Conservation (phyloP, 1,140 invertebrate genomes). For the Galendromus occidentalis region DNA sequence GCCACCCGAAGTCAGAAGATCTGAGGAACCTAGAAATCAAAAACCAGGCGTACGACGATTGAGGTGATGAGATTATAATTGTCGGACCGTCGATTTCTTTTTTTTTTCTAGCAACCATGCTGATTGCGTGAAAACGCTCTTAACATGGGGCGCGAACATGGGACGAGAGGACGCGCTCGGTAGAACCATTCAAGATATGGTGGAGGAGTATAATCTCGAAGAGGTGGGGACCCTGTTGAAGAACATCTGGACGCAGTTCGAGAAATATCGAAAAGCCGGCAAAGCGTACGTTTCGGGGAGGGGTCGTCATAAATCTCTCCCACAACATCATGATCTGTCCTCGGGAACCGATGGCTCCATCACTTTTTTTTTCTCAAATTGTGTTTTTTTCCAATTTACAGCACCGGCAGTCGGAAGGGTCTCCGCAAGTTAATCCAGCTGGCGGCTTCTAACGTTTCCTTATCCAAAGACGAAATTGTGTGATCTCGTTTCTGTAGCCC, state of each 20-base stretch:
- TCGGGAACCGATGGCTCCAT: background rate
- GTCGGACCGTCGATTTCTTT: background rate
- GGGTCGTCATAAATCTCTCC: too few relatives aligned
- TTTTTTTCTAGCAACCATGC: conserved; percentile 23
- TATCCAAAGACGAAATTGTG: background rate
- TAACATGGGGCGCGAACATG: conserved; percentile 25
- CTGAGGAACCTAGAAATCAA: too few relatives aligned
- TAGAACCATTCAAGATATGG: conserved; percentile 24
- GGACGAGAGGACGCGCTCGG: conserved; percentile 24
- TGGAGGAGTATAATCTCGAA: conserved; percentile 24
- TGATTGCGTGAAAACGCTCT: conserved; percentile 27
- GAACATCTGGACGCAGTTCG: conserved; percentile 16
- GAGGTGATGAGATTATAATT: too few relatives aligned
- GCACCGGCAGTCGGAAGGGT: background rate
- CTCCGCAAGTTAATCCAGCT: conserved; percentile 10
- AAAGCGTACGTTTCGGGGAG: background rate
- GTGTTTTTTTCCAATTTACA: background rate
- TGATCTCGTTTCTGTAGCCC: too few relatives aligned
- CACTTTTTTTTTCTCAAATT: background rate
- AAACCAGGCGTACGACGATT: too few relatives aligned
- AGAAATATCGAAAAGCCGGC: conserved; percentile 12
- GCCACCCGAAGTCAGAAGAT: too few relatives aligned
- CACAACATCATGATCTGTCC: background rate
- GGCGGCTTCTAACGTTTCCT: conserved; percentile 3
- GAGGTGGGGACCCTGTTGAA: conserved; percentile 20